phyloP scores from a whole-genome alignment of 2,797 vertebrate genomes.

The Argya squamiceps region DNA sequence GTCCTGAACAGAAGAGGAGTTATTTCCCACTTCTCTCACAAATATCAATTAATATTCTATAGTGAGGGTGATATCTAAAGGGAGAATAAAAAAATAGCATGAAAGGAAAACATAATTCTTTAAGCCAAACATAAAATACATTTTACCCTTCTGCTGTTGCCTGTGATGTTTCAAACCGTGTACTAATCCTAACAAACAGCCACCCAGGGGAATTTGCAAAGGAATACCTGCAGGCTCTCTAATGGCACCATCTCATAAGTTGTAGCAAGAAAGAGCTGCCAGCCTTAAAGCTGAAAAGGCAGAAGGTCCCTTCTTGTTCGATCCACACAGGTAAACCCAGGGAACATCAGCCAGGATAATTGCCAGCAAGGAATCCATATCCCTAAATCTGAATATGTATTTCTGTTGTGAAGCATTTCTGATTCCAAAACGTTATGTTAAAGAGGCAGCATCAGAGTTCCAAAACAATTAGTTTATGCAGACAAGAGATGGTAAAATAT shows the following conservation, averaged over 20 bases:
- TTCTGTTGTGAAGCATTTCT: not conserved
- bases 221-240: not conserved
- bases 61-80: not conserved
- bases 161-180: not conserved
- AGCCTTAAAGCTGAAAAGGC: not conserved
- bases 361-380: not conserved
- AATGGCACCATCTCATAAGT: not conserved
- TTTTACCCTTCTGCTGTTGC: not conserved
- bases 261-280: slow-evolving; percentile 5
- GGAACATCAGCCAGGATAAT: not conserved
- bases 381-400: not conserved
- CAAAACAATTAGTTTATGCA: slow-evolving; percentile 44
- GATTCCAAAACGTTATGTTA: not conserved
- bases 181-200: not conserved
- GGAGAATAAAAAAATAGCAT: not conserved
- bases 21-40: slow-evolving; percentile 6
- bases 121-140: slow-evolving; percentile 2
- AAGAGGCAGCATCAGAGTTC: not conserved
- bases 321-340: not conserved
- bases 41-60: slow-evolving; percentile 52
- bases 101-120: slow-evolving; percentile 17
- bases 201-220: slow-evolving; percentile 9
- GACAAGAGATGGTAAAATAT: not conserved
- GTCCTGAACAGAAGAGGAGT: not conserved
- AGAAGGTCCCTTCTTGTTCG: not conserved